phyloP scores from a whole-genome alignment of 2,113 vertebrate genomes.

The Pluvianellus socialis region DNA sequence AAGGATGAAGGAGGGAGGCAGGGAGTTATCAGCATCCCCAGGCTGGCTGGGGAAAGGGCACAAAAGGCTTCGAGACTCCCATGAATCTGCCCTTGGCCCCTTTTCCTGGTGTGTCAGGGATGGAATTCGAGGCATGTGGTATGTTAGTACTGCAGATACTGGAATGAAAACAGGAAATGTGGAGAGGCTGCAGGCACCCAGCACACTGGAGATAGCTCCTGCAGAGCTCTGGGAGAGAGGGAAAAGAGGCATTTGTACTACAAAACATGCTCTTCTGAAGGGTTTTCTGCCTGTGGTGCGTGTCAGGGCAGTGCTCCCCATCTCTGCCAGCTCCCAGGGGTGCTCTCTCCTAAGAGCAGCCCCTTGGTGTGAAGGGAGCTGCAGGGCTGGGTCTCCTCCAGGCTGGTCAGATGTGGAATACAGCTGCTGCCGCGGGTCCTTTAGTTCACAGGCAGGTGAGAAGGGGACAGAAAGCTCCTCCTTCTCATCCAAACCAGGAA shows the following conservation, averaged over 20 bases:
- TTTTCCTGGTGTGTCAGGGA: neutral
- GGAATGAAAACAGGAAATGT: conserved; percentile 54
- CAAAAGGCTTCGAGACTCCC: neutral
- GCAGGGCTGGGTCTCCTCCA: neutral
- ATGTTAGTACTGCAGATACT: neutral
- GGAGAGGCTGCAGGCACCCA: neutral
- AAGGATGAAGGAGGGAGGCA: neutral
- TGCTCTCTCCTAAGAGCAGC: neutral
- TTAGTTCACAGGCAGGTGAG: neutral
- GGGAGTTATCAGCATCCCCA: neutral
- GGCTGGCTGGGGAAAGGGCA: neutral
- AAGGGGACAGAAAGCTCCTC: neutral
- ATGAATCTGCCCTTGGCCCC: conserved; percentile 6
- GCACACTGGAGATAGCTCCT: neutral
- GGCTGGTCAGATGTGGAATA: neutral
- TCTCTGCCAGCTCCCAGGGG: neutral
- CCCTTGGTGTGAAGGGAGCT: neutral
- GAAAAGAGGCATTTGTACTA: neutral
- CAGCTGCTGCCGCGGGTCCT: neutral
- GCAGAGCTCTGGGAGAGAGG: neutral
- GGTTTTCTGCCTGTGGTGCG: neutral
- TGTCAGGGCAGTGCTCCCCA: neutral
- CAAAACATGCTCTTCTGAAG: neutral
- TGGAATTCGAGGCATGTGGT: neutral
- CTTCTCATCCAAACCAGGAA: neutral